A percentile compares a stretch with the other conserved stretches of the same genome.
Conservation (phyloP, 2,113 vertebrate species). For the Channa maculata region DNA sequence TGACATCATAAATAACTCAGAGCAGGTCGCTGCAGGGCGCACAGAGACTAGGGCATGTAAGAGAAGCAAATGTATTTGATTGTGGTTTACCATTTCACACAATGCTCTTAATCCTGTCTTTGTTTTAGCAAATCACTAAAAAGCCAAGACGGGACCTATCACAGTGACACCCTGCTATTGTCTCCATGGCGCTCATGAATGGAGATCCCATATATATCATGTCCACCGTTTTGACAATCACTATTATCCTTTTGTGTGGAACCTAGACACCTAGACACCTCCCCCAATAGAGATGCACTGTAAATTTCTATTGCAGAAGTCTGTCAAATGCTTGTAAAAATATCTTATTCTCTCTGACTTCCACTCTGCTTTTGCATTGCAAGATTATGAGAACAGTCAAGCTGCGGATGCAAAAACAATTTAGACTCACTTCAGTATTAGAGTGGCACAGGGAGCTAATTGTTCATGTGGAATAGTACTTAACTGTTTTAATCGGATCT, state of each 20-base stretch:
- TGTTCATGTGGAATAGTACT: not conserved
- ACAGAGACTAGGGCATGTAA: slow-evolving; percentile 49
- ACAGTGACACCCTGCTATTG: slow-evolving; percentile 58
- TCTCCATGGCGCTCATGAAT: slow-evolving; percentile 55
- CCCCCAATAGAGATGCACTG: slow-evolving; percentile 5
- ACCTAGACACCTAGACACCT: slow-evolving; percentile 43
- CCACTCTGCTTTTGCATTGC: not conserved
- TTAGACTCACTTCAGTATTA: not conserved
- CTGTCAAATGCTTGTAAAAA: slow-evolving; percentile 16
- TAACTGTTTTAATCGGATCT: not conserved
- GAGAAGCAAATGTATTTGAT: slow-evolving; percentile 71
- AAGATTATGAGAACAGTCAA: not conserved
- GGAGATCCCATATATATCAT: slow-evolving; percentile 49
- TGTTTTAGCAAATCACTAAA: slow-evolving; percentile 64
- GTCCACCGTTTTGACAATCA: slow-evolving; percentile 51
- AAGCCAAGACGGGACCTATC: slow-evolving; percentile 47
- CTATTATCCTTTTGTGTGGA: slow-evolving; percentile 47
- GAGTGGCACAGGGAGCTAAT: not conserved
- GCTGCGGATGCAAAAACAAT: slow-evolving; percentile 5
- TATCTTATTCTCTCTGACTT: not conserved
- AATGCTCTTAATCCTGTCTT: slow-evolving; percentile 72
- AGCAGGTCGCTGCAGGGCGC: slow-evolving; percentile 71
- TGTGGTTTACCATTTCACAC: slow-evolving; percentile 65
- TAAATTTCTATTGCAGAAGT: slow-evolving; percentile 28
- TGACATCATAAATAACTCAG: slow-evolving; percentile 83